Base-by-base conservation (phyloP, 2,888 invertebrate species). In the Bembecia ichneumoniformis region DNA sequence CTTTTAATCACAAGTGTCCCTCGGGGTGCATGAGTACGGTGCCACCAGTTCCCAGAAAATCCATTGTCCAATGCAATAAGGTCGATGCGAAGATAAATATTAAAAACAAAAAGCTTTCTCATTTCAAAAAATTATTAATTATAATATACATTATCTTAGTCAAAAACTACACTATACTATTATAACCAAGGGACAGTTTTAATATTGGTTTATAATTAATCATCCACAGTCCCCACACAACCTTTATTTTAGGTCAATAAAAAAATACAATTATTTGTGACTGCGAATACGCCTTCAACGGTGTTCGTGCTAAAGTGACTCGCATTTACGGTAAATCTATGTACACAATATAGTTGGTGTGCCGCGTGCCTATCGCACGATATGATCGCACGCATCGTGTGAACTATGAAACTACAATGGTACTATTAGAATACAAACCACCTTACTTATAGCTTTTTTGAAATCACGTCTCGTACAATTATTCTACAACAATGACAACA, bases 121-220 rank as follows among this genome's bases (percentile, higher is more conserved):
- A 58, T 52, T 51, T 51, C 50, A 55, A 53, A 56, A 55, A 51
- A 52, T 49, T 47, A 60, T 58, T 58, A 50, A 54, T 40, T 47
- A 50, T 46, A 47, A 53, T 49, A 9, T 11, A n/a, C 16, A 7
- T 28, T 28, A 2, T 28, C 20, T 28, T 28, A 28, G 7, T 28
- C 28, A 9, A 28, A 28, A 28, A 28, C 28, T 28, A 28, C 28
- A 28, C 28, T 28, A 9, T 28, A 9, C 9, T 28, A 28, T 9
- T 28, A 28, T 1, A 2, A 7, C 7, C 2, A 28, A 28, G 28
- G 7, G 28, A 28, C 9, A 1, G 28, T 28, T 28, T 4, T 28
- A 2, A 28, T 28, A 28, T 28, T 28, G 28, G 28, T 28, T 28
- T 7, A 5, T 20, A 20, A 7, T 28, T 28, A 28, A 28, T 1